These are phyloP conservation scores for Sturmia bella DNA, from an alignment of 2,888 invertebrate genomes.

Conservation along the genomic window DNA sequence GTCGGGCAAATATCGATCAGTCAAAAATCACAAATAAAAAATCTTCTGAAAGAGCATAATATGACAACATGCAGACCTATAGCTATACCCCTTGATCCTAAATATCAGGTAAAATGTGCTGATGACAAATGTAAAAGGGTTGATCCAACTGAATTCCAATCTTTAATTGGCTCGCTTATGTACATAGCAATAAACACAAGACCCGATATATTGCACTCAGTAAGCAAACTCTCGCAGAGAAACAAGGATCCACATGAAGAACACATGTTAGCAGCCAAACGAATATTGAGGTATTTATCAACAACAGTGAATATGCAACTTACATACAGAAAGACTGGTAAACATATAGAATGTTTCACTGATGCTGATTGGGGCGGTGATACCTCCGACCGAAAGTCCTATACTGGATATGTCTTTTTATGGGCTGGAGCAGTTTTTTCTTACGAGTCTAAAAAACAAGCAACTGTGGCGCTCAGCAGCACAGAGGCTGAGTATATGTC, in stretches of 20 bases:
- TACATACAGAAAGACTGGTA: constrained; percentile 59
- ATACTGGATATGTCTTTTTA: constrained; percentile 61
- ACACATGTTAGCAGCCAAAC: constrained; percentile 68
- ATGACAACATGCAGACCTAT: constrained; percentile 66
- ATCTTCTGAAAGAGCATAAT: constrained; percentile 62
- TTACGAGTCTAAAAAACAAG: constrained; percentile 64
- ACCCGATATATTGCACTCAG: constrained; percentile 69
- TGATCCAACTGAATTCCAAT: constrained; percentile 57
- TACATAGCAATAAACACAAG: constrained; percentile 67
- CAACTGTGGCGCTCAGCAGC: constrained; percentile 64
- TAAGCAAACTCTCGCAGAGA: constrained; percentile 69
- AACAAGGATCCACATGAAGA: constrained; percentile 71
- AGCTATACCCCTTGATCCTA: constrained; percentile 67
- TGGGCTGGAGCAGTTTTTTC: constrained; percentile 59
- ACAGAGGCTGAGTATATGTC: constrained; percentile 40
- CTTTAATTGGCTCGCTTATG: constrained; percentile 66
- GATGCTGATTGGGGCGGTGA: constrained; percentile 71
- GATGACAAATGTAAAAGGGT: constrained; percentile 44
- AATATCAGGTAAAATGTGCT: constrained; percentile 63
- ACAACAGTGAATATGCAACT: constrained; percentile 61
- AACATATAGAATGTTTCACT: constrained; percentile 58
- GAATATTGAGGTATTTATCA: constrained; percentile 68
- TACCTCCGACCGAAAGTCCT: constrained; percentile 65
- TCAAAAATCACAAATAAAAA: constrained; percentile 66
- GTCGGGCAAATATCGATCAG: constrained; percentile 61